Evolutionary conservation across 2,797 vertebrate species (phyloP), one percentile per base, ranked within the genome.

Genomic region (Megalops cyprinoides): DNA sequence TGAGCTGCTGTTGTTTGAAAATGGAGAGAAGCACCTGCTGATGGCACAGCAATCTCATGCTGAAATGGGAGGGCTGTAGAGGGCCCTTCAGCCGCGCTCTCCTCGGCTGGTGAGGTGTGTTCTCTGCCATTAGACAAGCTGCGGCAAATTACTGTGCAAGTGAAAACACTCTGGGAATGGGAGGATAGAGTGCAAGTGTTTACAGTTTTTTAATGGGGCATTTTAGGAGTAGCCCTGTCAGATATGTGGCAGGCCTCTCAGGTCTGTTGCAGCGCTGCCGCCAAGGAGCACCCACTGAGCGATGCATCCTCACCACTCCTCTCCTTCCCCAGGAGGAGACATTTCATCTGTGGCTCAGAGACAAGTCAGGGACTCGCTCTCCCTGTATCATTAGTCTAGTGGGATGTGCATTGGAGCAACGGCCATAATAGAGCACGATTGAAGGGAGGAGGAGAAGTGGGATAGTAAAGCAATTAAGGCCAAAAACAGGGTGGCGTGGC

Each of bases 101-200:
- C 58, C 69, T 28, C 69, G 31, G 58, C 18, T 49, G 7, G 53
- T 23, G 15, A 15, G 28, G 60, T 15, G 58, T 42, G 42, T 73
- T 67, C 58, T 15, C 20, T 31, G 34, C 14, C 44, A 60, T 34
- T 62, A 37, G 37, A 42, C 18, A 31, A 67, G 31, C 88, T 89
- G 79, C 81, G 80, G 85, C 85, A 91, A 91, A 92, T 91, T 87
- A 85, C 86, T 87, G 84, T 87, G 83, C 82, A 85, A 90, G 90
- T 90, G 87, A 89, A 92, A 91, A 88, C 85, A 84, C 83, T 88
- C 80, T 44, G 78, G 37, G 55, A 74, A 39, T 79, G 65, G n/a
- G 67, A 79, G 87, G 90, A 87, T 85, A 80, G 81, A 74, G 55
- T 18, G 82, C 65, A 84, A 87, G 85, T 79, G 83, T 83, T 23